Conservation (phyloP, 2,797 vertebrate species). For the Alosa sapidissima region DNA sequence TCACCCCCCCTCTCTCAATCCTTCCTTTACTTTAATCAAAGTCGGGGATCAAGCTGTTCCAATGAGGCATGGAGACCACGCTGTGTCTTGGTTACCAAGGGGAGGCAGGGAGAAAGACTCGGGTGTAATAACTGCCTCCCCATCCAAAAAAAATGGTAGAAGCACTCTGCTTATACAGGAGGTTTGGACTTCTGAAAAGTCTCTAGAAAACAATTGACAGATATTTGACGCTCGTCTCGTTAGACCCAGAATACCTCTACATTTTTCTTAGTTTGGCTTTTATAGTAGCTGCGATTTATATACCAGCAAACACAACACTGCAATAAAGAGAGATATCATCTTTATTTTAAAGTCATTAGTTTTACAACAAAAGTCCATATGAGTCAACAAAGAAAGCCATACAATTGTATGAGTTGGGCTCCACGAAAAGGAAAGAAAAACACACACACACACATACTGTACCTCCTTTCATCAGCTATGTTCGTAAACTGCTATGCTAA, state of each 20-base stretch:
- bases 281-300: not conserved
- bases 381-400: not conserved
- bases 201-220: not conserved
- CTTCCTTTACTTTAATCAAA: constrained; percentile 70
- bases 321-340: not conserved
- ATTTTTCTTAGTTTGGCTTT: not conserved
- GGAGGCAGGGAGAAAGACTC: constrained; percentile 64
- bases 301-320: not conserved
- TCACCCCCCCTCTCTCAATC: constrained; percentile 43
- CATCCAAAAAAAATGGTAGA: not conserved
- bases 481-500: constrained; percentile 45
- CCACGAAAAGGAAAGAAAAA: constrained; percentile 29
- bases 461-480: not conserved
- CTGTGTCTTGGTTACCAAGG: constrained; percentile 66
- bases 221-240: not conserved
- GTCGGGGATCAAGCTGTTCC: constrained; percentile 69
- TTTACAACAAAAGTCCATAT: not conserved
- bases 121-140: constrained; percentile 36
- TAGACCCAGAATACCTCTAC: not conserved
- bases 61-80: constrained; percentile 65
- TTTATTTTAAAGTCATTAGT: not conserved
- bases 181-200: not conserved
- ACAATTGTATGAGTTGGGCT: not conserved
- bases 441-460: not conserved
- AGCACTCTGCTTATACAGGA: not conserved